Conservation (phyloP, 2,888 invertebrate genomes). For the Idaea dimidiata region DNA sequence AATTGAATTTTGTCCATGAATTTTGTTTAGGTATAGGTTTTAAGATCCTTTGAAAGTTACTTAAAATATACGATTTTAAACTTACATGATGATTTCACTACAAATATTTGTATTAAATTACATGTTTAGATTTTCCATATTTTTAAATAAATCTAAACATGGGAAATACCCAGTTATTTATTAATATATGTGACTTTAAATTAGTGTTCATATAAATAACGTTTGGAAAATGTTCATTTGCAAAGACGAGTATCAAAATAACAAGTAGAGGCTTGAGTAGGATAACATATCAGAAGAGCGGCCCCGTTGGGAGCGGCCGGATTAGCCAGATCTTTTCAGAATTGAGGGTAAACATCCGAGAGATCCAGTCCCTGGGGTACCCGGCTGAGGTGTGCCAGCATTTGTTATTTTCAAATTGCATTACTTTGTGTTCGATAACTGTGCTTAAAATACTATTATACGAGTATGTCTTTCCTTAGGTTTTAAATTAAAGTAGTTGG, state of each 20-base stretch:
- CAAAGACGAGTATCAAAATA: constrained; percentile 22
- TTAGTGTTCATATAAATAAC: not conserved
- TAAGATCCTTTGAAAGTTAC: no score
- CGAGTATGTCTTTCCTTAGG: no score
- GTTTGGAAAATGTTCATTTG: not conserved
- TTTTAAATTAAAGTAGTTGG: no score
- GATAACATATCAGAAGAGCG: constrained; percentile 52
- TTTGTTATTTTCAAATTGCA: constrained; percentile 55
- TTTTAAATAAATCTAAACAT: no score
- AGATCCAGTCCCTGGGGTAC: constrained; percentile 47
- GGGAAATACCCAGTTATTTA: no score
- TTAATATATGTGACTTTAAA: not conserved
- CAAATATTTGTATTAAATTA: no score
- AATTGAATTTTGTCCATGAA: constrained; percentile 27
- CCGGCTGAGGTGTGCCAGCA: constrained; percentile 52
- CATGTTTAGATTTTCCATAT: no score
- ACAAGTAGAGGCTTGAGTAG: constrained; percentile 34
- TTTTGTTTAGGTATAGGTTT: not conserved
- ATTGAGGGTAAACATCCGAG: constrained; percentile 70
- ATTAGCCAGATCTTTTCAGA: constrained; percentile 70
- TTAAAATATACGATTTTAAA: no score
- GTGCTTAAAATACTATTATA: not conserved
- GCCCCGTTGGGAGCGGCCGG: constrained; percentile 51
- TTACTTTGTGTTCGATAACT: constrained; percentile 36
- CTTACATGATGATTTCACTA: no score